phyloP scores from a whole-genome alignment of 2,797 vertebrate species.

The Peromyscus melanophrys region DNA sequence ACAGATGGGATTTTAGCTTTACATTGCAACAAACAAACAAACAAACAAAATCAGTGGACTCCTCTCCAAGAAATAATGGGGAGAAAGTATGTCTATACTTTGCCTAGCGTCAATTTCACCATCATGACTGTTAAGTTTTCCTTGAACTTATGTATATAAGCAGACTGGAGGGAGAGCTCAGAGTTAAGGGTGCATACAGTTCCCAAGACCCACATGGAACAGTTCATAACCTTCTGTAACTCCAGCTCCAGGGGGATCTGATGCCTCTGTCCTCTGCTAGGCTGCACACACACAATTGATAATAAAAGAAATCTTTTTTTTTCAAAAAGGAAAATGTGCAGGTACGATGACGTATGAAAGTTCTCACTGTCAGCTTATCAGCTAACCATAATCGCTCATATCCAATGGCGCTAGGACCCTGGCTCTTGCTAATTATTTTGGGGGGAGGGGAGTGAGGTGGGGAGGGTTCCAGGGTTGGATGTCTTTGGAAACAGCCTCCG shows the following conservation, averaged over 20 bases:
- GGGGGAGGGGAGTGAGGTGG: not conserved
- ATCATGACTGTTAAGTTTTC: not conserved
- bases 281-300: not conserved
- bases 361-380: not conserved
- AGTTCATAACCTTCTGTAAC: not conserved
- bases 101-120: not conserved
- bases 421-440: not conserved
- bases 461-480: not conserved
- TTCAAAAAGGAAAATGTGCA: not conserved
- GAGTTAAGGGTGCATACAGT: not conserved
- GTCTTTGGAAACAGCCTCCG: not conserved
- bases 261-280: not conserved
- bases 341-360: not conserved
- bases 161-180: not conserved
- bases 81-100: not conserved
- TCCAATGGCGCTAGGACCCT: not conserved
- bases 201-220: not conserved
- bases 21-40: not conserved
- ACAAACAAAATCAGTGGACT: not conserved
- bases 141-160: not conserved
- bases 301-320: not conserved
- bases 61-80: not conserved
- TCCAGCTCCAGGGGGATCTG: not conserved
- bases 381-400: slow-evolving; percentile 15
- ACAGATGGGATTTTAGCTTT: not conserved